Evolutionary conservation across 2,113 vertebrate species (phyloP).

Genomic region (Puffinus mauretanicus): DNA sequence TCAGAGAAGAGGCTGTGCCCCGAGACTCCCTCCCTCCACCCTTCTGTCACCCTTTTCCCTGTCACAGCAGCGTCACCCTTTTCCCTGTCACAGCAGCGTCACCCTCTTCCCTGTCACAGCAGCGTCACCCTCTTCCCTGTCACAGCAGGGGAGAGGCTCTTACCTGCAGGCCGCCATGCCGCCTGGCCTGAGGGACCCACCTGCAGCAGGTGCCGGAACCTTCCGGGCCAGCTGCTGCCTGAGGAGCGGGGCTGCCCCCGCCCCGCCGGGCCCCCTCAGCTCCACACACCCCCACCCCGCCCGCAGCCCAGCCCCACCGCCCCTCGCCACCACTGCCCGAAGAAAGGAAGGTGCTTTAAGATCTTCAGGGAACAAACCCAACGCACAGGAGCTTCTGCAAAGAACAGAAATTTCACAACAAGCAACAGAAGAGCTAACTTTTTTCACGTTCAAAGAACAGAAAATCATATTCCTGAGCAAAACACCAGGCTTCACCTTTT

Average conservation of each 20-base stretch:
- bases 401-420: fast-evolving
- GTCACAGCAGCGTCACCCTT: no score
- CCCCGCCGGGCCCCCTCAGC: not conserved
- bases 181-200: fast-evolving
- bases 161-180: fast-evolving
- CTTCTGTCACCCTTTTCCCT: fast-evolving
- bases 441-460: not conserved
- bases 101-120: no score
- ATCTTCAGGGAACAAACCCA: not conserved
- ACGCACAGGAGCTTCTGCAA: fast-evolving
- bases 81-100: no score
- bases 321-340: not conserved
- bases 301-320: not conserved
- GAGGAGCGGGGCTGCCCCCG: not conserved
- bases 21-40: not conserved
- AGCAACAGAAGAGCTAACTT: fast-evolving
- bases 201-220: not conserved
- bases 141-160: fast-evolving
- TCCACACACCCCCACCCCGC: not conserved
- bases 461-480: not conserved
- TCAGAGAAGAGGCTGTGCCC: not conserved
- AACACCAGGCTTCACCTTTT: not conserved
- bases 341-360: no score
- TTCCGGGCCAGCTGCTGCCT: not conserved
- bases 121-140: fast-evolving